Conservation (phyloP, 2,113 vertebrate species). For the Apaloderma vittatum region DNA sequence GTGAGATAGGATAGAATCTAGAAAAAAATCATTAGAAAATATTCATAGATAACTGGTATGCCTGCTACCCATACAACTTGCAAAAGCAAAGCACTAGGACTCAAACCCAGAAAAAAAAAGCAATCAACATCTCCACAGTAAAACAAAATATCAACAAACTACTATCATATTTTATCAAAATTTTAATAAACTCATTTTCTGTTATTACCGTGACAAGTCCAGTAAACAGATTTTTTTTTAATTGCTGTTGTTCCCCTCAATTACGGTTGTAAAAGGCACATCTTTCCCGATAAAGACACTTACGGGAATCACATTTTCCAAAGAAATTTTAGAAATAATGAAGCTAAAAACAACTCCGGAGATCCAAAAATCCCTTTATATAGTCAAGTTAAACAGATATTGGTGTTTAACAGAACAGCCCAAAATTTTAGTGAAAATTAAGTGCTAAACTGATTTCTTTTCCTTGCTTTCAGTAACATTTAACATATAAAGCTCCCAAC, state of each 20-base stretch:
- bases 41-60: neutral
- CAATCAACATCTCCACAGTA: too few relatives aligned
- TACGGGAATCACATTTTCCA: neutral
- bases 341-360: neutral
- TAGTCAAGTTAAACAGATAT: neutral
- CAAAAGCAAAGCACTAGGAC: neutral
- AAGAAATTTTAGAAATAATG: neutral
- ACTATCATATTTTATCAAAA: neutral
- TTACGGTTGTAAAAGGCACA: neutral
- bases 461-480: neutral
- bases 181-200: neutral
- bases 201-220: neutral
- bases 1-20: neutral
- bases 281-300: neutral
- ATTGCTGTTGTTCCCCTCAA: neutral
- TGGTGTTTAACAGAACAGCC: neutral
- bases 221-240: neutral
- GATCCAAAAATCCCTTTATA: neutral
- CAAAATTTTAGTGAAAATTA: neutral
- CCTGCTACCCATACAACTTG: neutral
- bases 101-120: too few relatives aligned
- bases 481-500: neutral
- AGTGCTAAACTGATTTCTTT: neutral
- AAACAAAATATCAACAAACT: accelerated
- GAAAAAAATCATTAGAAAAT: neutral